Percentiles rank a stretch among this genome's conserved stretches.
Conservation (phyloP, 2,888 invertebrate species). For the Volucella inanis region DNA sequence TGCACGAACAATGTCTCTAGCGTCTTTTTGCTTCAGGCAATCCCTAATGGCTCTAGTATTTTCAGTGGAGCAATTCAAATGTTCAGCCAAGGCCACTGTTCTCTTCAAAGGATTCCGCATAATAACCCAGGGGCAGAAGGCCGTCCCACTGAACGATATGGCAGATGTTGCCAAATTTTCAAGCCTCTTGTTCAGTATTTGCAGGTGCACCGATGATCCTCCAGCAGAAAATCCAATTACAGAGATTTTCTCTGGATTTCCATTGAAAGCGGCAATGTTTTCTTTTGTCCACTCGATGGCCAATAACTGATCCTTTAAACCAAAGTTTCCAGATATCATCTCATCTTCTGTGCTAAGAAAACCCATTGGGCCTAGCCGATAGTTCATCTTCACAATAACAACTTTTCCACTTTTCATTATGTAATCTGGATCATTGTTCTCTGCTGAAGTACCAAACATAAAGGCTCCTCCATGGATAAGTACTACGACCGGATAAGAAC, state of each 20-base stretch:
- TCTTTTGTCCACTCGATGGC: conserved; percentile 88
- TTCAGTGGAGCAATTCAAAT: conserved; percentile 86
- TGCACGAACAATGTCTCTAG: conserved; percentile 85
- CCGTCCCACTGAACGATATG: conserved; percentile 87
- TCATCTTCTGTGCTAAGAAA: conserved; percentile 90
- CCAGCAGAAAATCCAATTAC: conserved; percentile 89
- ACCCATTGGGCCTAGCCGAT: conserved; percentile 89
- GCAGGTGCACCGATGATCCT: conserved; percentile 89
- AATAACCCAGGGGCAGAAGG: conserved; percentile 86
- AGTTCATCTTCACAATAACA: conserved; percentile 88
- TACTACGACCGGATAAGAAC: conserved; percentile 86
- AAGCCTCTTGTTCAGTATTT: conserved; percentile 85
- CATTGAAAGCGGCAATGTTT: conserved; percentile 88
- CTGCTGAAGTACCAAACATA: conserved; percentile 85
- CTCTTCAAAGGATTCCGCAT: conserved; percentile 84
- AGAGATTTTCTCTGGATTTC: conserved; percentile 88
- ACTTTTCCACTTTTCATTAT: conserved; percentile 86
- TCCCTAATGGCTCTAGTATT: conserved; percentile 85
- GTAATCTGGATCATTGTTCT: conserved; percentile 84
- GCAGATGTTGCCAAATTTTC: conserved; percentile 71
- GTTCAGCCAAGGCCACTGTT: conserved; percentile 85
- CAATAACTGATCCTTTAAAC: conserved; percentile 89
- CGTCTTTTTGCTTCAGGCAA: conserved; percentile 87
- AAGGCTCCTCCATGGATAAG: conserved; percentile 88
- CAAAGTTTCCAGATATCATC: conserved; percentile 88